These are phyloP conservation scores for Gasterosteus nipponicus DNA, from an alignment of 2,113 vertebrate genomes.

Conservation along the genomic window DNA sequence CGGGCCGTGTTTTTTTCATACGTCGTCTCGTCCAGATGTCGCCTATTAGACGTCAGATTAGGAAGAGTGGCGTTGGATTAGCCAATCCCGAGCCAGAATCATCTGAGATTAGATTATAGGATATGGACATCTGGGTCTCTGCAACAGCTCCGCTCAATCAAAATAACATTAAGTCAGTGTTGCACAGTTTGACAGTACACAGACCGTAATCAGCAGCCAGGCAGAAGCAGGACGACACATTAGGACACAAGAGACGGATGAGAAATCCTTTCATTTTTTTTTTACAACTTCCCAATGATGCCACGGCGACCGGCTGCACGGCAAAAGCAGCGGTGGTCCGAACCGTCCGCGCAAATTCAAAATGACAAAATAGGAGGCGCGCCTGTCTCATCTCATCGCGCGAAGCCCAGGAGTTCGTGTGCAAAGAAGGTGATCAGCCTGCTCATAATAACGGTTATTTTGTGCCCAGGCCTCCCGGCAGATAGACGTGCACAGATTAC, in stretches of 20 bases:
- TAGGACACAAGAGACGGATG: constrained; percentile 53
- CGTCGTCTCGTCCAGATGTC: constrained; percentile 68
- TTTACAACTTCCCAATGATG: constrained; percentile 65
- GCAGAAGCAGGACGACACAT: constrained; percentile 64
- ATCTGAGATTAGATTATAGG: constrained; percentile 79
- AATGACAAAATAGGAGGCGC: constrained; percentile 40
- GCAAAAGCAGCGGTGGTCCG: constrained; percentile 35
- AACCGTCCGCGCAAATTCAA: constrained; percentile 33
- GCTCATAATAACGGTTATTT: constrained; percentile 74
- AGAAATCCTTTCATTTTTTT: constrained; percentile 51
- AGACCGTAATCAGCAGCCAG: constrained; percentile 68
- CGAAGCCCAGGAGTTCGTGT: constrained; percentile 36
- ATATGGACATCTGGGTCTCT: constrained; percentile 72
- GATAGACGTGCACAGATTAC: constrained; percentile 76
- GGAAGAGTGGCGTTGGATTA: constrained; percentile 75
- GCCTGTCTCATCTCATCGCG: constrained; percentile 35
- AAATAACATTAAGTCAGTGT: constrained; percentile 76
- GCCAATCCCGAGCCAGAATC: constrained; percentile 73
- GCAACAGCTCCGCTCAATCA: constrained; percentile 62
- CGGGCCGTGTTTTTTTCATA: constrained; percentile 28
- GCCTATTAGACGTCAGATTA: constrained; percentile 74
- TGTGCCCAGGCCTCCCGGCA: constrained; percentile 71
- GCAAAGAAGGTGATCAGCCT: constrained; percentile 73
- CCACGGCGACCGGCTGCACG: constrained; percentile 29
- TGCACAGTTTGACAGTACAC: constrained; percentile 67